Evolutionary conservation across 2,797 vertebrate species (phyloP), one percentile per base, ranked within the genome.

Genomic region (Macroramphosus scolopax): DNA sequence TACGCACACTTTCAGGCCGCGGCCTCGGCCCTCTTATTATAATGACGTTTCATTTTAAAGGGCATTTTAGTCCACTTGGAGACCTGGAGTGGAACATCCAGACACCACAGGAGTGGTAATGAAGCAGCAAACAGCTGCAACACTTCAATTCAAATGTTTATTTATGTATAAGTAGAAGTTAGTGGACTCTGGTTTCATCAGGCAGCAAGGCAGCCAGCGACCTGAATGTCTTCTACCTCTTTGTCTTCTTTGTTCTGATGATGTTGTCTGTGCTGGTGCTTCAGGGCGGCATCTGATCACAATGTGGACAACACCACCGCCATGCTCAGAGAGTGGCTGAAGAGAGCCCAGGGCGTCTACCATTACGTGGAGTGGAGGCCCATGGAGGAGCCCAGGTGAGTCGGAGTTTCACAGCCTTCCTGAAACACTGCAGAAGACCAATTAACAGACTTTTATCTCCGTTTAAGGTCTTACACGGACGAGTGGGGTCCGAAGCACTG

Each of bases 341-440:
- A 88, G 73, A 88, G 72, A 0, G 92, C 93, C 0, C 94, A 94
- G 86, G 79, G 67, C 8, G 26, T 89, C 17, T 98, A 98, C 68
- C 96, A 98, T 8, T 92, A 94, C 0, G 92, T 98, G 60, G 96
- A 98, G 73, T 98, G 96, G 96, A 92, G 96, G 22, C 96, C 95
- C 0, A 89, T 97, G 94, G 91, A 94, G 9, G 91, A 93, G 2
- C 96, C 95, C 0, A 87, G 36, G 96, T 98, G 75, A 92, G 91
- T 85, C 33, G 24, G 2, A 2, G 10, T 40, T 55, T 42, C 28
- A 25, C n/a, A 18, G 9, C n/a, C n/a, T n/a, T n/a, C n/a, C n/a
- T n/a, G 20, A 22, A 22, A 3, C 20, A 3, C 20, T 22, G n/a
- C n/a, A n/a, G n/a, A n/a, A n/a, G n/a, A n/a, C n/a, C n/a, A n/a